Evolutionary conservation across 1,140 invertebrate species (phyloP).

Genomic region (Euura lappo): DNA sequence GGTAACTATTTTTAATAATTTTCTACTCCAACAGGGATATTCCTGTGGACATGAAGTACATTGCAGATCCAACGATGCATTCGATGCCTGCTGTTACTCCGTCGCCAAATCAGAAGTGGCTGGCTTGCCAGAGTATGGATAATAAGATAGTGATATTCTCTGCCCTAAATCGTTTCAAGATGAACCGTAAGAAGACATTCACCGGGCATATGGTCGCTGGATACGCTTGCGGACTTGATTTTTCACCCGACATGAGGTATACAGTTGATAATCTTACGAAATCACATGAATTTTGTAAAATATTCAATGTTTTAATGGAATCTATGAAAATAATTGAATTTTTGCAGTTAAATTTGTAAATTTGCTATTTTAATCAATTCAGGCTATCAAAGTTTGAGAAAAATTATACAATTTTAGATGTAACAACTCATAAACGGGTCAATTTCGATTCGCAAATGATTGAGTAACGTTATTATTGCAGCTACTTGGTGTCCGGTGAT

Average conservation of each 20-base stretch:
- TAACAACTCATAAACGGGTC: background rate
- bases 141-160: constrained; percentile 99
- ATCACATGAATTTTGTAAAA: too few relatives aligned
- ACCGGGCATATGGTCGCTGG: constrained; percentile 99
- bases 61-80: constrained; percentile 99
- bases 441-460: background rate
- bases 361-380: too few relatives aligned
- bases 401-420: background rate
- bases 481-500: constrained; percentile 98
- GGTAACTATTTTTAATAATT: constrained; percentile 13
- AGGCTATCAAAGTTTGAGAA: too few relatives aligned
- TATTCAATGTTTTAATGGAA: too few relatives aligned
- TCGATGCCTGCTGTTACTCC: constrained; percentile 96
- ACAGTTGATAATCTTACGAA: too few relatives aligned
- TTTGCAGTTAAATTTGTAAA: too few relatives aligned
- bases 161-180: constrained; percentile 94
- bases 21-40: constrained; percentile 79
- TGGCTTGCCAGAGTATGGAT: constrained; percentile 99
- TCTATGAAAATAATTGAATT: too few relatives aligned
- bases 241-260: constrained; percentile 98
- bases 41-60: constrained; percentile 99
- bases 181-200: constrained; percentile 98
- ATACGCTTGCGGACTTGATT: constrained; percentile 97
- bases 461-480: constrained; percentile 59
- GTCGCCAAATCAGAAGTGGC: constrained; percentile 97